Percentiles rank a stretch among this genome's conserved stretches.
Conservation (phyloP, 2,797 vertebrate species). For the Dipus sagitta region DNA sequence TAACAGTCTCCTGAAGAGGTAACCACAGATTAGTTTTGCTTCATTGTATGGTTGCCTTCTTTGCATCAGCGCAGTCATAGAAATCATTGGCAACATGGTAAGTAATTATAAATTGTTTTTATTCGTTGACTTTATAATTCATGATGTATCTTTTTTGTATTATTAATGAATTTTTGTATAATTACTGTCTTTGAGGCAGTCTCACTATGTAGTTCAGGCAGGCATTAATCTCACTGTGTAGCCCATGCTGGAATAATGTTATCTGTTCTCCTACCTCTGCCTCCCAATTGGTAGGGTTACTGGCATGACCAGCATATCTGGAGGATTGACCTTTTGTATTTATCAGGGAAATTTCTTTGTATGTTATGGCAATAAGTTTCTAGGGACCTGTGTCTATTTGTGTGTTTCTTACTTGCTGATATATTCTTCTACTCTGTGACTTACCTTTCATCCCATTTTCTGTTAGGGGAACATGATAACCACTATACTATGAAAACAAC, state of each 20-base stretch:
- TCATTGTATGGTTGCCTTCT: neutral
- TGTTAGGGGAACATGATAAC: neutral
- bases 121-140: neutral
- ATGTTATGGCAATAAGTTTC: neutral
- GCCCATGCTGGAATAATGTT: too few species aligned
- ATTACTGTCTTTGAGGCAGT: neutral
- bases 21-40: neutral
- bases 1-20: neutral
- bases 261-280: neutral
- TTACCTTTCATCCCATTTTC: neutral
- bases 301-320: neutral
- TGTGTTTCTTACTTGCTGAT: neutral
- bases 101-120: neutral
- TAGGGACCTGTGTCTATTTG: neutral
- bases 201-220: neutral
- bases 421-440: neutral
- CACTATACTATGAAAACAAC: too few species aligned
- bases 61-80: neutral
- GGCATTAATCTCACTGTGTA: neutral
- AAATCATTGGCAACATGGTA: neutral
- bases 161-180: slow-evolving; percentile 14
- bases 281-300: too few species aligned
- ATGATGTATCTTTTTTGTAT: neutral
- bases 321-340: neutral
- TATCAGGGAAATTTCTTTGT: neutral